Base-by-base conservation (phyloP, 2,113 vertebrate species). In the Sceloporus undulatus region DNA sequence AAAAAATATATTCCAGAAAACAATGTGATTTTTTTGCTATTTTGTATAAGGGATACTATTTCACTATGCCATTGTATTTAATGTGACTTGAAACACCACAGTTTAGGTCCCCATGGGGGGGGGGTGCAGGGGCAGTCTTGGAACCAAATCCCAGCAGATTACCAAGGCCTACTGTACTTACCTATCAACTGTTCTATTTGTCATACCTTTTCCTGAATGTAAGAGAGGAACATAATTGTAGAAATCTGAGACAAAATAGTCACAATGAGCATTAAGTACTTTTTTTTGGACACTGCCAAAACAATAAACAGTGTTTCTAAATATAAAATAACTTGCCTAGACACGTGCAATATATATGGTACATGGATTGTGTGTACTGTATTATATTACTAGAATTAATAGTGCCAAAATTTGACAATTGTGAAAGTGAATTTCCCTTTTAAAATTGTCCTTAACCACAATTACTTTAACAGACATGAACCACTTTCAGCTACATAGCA, bases 361-460 rank as follows among this genome's bases (percentile, higher is more conserved):
- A 27, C 18, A 21, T 86, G 62, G 29, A 70, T 66, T 77, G 54
- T 66, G 48, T 83, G 42, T 23, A 82, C 27, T 25, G 34, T 52
- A 25, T 7, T 66, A 48, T 66, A 38, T 23, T 52, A 83, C 42
- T 83, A 71, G 29, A 83, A 54, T 68, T 54, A 83, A 68, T 88
- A 77, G 71, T 83, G 52, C 56, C n/a, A n/a, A 82, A 16, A 25
- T 73, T n/a, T 79, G 42, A 27, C 29, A 56, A 40, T 76, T 52
- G 40, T 76, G 86, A 48, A 82, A 82, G 19, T 82, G 70, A 76
- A 82, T 52, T 86, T 62, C 27, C 18, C 76, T 68, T 82, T n/a
- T 40, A n/a, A 76, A 76, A 82, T 75, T 5, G 29, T 1, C 62
- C 54, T 73, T 65, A 52, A 38, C 14, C 66, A 59, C 40, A 87